Evolutionary conservation across 2,888 invertebrate species (phyloP).

Genomic region (Zele albiditarsus): DNA sequence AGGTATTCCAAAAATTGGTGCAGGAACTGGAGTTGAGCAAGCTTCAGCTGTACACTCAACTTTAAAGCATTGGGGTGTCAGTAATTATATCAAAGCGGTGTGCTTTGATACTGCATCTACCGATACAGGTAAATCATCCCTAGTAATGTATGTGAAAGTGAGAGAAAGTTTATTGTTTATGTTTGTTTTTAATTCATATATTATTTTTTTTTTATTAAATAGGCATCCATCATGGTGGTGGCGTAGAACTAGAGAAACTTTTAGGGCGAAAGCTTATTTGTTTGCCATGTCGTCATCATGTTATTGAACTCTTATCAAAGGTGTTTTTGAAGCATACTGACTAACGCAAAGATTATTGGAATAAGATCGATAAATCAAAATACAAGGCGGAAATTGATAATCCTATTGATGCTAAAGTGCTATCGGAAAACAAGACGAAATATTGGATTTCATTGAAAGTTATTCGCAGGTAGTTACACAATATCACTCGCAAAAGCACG

Average conservation of each 20-base stretch:
- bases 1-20: conserved; percentile 36
- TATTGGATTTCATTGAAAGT: conserved; percentile 1
- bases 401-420: conserved; percentile 6
- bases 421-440: neutral
- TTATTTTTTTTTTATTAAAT: neutral
- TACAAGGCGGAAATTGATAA: conserved; percentile 35
- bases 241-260: conserved; percentile 11
- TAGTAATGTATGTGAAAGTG: too few relatives aligned
- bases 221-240: conserved; percentile 15
- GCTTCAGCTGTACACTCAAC: conserved; percentile 31
- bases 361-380: conserved; percentile 25
- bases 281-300: conserved; percentile 22
- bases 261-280: conserved; percentile 4
- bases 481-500: too few relatives aligned
- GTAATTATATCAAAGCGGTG: conserved; percentile 40
- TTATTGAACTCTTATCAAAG: conserved; percentile 8
- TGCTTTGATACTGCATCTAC: conserved; percentile 53
- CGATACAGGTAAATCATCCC: conserved; percentile 41
- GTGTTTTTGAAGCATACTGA: conserved; percentile 23
- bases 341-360: conserved; percentile 10
- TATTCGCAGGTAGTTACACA: conserved; percentile 26
- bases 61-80: conserved; percentile 37
- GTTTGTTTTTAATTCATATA: neutral
- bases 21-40: conserved; percentile 31
- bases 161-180: neutral